These are phyloP conservation scores for Drosophila cardini DNA, from an alignment of 1,140 invertebrate species.

Conservation along the genomic window DNA sequence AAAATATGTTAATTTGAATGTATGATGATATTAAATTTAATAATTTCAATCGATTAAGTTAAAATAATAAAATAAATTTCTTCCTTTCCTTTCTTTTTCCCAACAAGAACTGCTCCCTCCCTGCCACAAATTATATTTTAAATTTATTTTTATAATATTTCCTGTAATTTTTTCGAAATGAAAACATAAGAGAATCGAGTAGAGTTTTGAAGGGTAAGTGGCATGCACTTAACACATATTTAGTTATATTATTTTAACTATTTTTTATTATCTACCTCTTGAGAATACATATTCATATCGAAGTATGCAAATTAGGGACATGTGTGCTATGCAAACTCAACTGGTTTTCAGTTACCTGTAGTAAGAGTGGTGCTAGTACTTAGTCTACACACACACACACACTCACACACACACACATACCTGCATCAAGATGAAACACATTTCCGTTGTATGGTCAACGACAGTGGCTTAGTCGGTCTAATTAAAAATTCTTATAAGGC, in stretches of 20 bases:
- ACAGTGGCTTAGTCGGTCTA: conserved; percentile 62
- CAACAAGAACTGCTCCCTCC: too few relatives aligned
- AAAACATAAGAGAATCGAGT: neutral
- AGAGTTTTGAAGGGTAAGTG: conserved; percentile 13
- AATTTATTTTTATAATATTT: neutral
- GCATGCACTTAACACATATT: conserved; percentile 69
- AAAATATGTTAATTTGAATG: too few relatives aligned
- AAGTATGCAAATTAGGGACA: conserved; percentile 59
- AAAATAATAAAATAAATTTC: too few relatives aligned
- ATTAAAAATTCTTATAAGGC: conserved; percentile 82
- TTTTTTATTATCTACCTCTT: conserved; percentile 43
- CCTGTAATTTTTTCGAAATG: neutral
- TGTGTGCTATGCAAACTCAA: conserved; percentile 46
- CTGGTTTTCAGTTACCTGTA: conserved; percentile 22
- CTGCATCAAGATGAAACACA: conserved; percentile 8
- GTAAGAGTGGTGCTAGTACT: neutral
- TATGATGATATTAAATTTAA: too few relatives aligned
- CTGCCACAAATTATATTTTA: too few relatives aligned
- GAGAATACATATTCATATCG: conserved; percentile 39
- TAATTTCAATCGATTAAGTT: too few relatives aligned
- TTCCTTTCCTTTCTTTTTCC: too few relatives aligned
- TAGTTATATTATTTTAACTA: conserved; percentile 60
- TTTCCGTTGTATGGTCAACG: conserved; percentile 40
- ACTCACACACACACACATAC: neutral
- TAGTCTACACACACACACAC: neutral